A percentile compares a stretch with the other conserved stretches of the same genome.
Conservation (phyloP, 2,888 invertebrate species). For the Carterocephalus palaemon region DNA sequence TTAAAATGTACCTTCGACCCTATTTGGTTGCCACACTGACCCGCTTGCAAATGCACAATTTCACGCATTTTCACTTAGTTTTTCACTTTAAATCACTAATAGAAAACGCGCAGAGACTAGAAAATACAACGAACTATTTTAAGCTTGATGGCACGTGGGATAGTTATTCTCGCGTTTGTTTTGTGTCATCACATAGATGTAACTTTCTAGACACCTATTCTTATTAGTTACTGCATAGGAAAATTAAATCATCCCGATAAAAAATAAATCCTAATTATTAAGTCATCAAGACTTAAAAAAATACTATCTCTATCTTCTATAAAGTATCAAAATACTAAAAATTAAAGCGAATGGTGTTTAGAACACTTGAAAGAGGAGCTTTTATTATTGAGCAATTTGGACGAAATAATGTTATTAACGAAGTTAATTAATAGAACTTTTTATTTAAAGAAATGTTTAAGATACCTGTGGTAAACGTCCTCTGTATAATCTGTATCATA, state of each 20-base stretch:
- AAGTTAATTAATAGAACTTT: background rate
- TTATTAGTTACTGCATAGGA: too few relatives aligned
- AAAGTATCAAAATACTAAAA: too few relatives aligned
- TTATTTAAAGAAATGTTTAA: background rate
- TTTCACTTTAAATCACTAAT: conserved; percentile 38
- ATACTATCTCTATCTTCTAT: too few relatives aligned
- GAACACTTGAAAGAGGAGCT: too few relatives aligned
- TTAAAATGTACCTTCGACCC: conserved; percentile 86
- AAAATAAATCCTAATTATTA: too few relatives aligned
- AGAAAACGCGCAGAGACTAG: conserved; percentile 36
- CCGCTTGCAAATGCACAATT: conserved; percentile 94
- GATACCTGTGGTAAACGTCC: background rate
- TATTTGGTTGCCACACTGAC: conserved; percentile 95
- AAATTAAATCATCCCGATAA: too few relatives aligned
- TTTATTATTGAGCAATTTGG: too few relatives aligned
- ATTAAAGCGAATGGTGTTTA: too few relatives aligned
- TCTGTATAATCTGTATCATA: background rate
- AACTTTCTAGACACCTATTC: too few relatives aligned
- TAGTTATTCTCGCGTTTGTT: conserved; percentile 22
- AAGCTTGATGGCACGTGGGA: conserved; percentile 39
- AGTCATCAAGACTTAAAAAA: too few relatives aligned
- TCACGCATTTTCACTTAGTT: conserved; percentile 84
- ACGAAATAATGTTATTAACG: too few relatives aligned
- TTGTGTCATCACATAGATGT: background rate
- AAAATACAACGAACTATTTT: conserved; percentile 35